A percentile compares a stretch with the other conserved stretches of the same genome.
These are phyloP conservation scores for Sarcophaga rosellei DNA, from an alignment of 2,888 invertebrate genomes.

Conservation along the genomic window DNA sequence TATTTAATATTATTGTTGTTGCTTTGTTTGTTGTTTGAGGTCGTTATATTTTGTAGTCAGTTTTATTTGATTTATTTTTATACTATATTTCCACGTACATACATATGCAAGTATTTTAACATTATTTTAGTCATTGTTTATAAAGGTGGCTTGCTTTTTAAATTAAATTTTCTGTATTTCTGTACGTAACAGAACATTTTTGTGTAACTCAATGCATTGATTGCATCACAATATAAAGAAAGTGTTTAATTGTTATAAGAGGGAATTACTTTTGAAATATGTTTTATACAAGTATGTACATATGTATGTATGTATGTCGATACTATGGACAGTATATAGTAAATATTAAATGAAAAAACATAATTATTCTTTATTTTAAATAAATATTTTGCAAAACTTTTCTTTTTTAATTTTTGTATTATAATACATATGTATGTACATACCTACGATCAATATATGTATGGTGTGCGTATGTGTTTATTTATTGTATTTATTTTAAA, in stretches of 20 bases:
- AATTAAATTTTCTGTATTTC: conserved; percentile 2
- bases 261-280: neutral
- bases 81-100: neutral
- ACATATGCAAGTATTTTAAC: neutral
- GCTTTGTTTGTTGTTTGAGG: conserved; percentile 51
- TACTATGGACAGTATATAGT: too few species aligned
- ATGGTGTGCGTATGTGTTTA: neutral
- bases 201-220: too few species aligned
- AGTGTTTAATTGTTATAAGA: conserved; percentile 28
- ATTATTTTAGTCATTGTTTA: conserved; percentile 42
- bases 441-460: too few species aligned
- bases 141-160: conserved; percentile 19
- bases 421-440: neutral
- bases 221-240: neutral
- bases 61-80: conserved; percentile 39
- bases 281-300: neutral
- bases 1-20: conserved; percentile 17
- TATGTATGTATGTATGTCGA: conserved; percentile 17
- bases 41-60: conserved; percentile 50
- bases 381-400: neutral
- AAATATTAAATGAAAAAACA: too few species aligned
- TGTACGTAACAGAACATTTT: neutral
- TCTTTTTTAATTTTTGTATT: neutral
- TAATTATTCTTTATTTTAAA: neutral
- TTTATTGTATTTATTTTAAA: neutral